Evolutionary conservation across 2,113 vertebrate species (phyloP).

Genomic region (Urocynchramus pylzowi): DNA sequence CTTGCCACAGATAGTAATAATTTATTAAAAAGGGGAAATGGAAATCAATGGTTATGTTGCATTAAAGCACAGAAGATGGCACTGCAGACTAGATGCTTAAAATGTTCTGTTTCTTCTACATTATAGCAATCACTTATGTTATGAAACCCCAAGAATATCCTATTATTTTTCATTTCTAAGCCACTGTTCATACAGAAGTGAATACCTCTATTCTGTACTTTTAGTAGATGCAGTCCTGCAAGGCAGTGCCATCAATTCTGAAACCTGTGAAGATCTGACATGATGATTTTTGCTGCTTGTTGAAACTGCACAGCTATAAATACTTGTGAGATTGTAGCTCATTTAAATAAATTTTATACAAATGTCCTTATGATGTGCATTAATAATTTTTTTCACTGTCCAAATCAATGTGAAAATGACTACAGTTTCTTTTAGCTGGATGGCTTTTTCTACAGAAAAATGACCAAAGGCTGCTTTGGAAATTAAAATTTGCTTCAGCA

Average conservation of each 20-base stretch:
- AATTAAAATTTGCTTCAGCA: background rate
- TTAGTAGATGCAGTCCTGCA: background rate
- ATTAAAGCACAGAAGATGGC: conserved; percentile 60
- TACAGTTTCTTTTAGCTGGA: background rate
- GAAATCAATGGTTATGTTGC: background rate
- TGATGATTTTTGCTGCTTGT: background rate
- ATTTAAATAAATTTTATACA: background rate
- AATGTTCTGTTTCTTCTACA: background rate
- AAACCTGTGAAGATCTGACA: background rate
- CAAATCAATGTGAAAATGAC: background rate
- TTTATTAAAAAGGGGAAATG: background rate
- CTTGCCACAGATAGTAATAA: background rate
- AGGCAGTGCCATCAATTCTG: background rate
- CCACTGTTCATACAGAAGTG: background rate
- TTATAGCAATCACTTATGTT: background rate
- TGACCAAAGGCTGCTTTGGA: background rate
- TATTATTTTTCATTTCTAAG: conserved; percentile 23
- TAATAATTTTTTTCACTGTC: background rate
- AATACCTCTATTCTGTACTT: background rate
- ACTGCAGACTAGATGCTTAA: conserved; percentile 50
- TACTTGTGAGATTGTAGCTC: background rate
- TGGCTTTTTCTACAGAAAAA: background rate
- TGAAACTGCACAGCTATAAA: background rate
- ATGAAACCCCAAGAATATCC: background rate
- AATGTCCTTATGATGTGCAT: background rate